These are phyloP conservation scores for Eutolmus rufibarbis DNA, from an alignment of 2,888 invertebrate genomes.

Conservation along the genomic window DNA sequence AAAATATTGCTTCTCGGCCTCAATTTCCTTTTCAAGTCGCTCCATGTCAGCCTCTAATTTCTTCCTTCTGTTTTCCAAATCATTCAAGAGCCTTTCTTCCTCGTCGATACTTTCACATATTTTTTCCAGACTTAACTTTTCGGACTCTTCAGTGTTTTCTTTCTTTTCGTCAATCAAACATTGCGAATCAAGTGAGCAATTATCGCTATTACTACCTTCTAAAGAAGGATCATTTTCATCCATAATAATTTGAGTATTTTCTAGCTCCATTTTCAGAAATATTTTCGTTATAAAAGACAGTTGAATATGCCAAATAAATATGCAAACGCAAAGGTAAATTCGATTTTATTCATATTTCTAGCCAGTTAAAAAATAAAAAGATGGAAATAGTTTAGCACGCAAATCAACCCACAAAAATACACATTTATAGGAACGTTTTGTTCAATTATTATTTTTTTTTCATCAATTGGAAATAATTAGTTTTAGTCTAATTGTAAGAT, in stretches of 20 bases:
- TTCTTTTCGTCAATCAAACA: background rate
- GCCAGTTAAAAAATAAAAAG: background rate
- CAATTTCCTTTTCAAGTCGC: slow-evolving; percentile 42
- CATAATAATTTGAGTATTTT: background rate
- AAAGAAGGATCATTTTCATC: background rate
- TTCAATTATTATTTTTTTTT: no score
- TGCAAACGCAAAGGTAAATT: background rate
- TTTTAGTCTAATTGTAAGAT: no score
- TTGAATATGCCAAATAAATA: background rate
- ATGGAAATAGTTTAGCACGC: no score
- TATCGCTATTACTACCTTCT: background rate
- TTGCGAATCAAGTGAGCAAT: background rate
- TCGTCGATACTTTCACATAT: slow-evolving; percentile 40
- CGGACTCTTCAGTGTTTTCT: background rate
- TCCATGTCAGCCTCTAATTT: slow-evolving; percentile 44
- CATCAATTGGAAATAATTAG: no score
- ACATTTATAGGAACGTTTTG: background rate
- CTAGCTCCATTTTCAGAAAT: background rate
- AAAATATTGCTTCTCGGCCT: slow-evolving; percentile 42
- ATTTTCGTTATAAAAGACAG: background rate
- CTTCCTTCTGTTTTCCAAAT: slow-evolving; percentile 38
- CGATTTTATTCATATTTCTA: background rate
- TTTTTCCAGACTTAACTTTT: slow-evolving; percentile 20
- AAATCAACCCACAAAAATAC: background rate
- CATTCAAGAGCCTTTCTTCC: slow-evolving; percentile 40